Evolutionary conservation across 2,113 vertebrate genomes (phyloP).

Genomic region (Puffinus mauretanicus): DNA sequence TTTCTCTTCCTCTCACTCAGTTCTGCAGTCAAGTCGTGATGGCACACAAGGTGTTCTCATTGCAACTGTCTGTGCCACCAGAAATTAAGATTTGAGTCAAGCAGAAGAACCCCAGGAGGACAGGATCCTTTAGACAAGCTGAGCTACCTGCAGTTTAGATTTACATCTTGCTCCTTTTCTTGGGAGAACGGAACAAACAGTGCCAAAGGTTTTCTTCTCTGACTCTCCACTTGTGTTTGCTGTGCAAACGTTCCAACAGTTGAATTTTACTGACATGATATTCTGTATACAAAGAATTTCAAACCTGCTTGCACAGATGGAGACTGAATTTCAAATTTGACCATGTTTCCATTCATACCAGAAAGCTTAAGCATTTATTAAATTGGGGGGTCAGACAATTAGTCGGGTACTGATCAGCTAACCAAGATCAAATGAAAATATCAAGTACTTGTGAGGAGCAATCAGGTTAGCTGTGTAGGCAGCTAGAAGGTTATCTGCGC

Average conservation of each 20-base stretch:
- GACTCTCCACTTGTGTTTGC: background rate
- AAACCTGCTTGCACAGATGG: background rate
- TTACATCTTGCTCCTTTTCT: background rate
- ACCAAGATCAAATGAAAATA: background rate
- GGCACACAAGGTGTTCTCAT: background rate
- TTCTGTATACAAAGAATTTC: background rate
- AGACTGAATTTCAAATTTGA: background rate
- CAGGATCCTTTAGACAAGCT: background rate
- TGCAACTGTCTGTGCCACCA: background rate
- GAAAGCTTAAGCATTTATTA: background rate
- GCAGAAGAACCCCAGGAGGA: background rate
- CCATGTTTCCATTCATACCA: background rate
- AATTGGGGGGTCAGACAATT: background rate
- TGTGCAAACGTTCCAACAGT: background rate
- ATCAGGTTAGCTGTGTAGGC: background rate
- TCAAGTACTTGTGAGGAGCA: background rate
- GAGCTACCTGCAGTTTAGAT: background rate
- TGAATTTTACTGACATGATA: background rate
- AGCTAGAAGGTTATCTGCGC: background rate
- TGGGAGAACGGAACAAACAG: background rate
- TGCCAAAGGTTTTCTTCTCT: conserved; percentile 17
- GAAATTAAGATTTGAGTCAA: background rate
- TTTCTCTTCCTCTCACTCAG: background rate
- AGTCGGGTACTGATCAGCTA: background rate
- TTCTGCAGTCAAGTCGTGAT: background rate